These are phyloP conservation scores for Xylota sylvarum DNA, from an alignment of 2,888 invertebrate species.

Conservation along the genomic window DNA sequence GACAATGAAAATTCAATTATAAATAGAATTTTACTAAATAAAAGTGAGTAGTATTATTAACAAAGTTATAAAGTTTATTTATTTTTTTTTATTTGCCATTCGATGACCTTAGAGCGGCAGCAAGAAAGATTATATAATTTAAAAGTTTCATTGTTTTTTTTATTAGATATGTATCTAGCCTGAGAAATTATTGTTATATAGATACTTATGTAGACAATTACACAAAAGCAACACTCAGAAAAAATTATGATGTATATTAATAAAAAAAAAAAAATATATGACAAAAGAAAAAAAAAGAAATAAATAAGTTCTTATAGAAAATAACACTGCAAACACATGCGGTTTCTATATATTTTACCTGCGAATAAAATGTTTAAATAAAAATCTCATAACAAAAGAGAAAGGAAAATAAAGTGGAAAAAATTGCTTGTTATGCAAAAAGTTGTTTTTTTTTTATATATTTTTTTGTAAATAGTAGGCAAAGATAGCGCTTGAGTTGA, in stretches of 20 bases:
- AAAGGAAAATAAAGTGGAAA: conserved; percentile 27
- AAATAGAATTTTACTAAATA: conserved; percentile 48
- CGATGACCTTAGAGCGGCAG: conserved; percentile 69
- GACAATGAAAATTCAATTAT: conserved; percentile 53
- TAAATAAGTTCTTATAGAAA: conserved; percentile 61
- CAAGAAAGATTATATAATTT: conserved; percentile 37
- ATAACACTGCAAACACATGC: conserved; percentile 80
- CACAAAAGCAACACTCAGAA: conserved; percentile 74
- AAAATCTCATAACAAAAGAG: conserved; percentile 6
- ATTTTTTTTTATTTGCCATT: conserved; percentile 48
- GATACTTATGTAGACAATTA: conserved; percentile 64
- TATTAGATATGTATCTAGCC: conserved; percentile 33
- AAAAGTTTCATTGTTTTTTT: no score
- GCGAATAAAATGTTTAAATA: conserved; percentile 28
- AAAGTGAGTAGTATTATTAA: conserved; percentile 63
- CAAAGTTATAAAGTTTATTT: conserved; percentile 32
- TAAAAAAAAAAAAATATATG: conserved; percentile 19
- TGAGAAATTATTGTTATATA: conserved; percentile 56
- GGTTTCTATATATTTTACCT: conserved; percentile 64
- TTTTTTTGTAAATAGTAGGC: conserved; percentile 19
- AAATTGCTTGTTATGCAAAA: conserved; percentile 63
- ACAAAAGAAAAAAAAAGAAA: conserved; percentile 12
- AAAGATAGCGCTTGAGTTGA: conserved; percentile 43
- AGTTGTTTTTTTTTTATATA: conserved; percentile 14
- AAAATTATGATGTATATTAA: conserved; percentile 36